Conservation (phyloP, 2,888 invertebrate genomes). For the Apodemia hepburni region DNA sequence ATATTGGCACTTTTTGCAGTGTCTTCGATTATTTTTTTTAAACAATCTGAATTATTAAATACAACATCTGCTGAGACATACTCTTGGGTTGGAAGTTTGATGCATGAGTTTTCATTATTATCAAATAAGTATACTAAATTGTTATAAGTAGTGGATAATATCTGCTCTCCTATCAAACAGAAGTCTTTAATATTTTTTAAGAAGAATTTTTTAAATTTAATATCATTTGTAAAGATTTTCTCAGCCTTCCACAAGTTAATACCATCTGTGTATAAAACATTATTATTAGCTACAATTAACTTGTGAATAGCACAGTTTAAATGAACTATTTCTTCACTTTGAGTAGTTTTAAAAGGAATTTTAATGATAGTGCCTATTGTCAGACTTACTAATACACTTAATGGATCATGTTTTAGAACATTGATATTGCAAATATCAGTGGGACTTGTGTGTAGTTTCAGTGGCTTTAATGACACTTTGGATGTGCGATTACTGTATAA, state of each 20-base stretch:
- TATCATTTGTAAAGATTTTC: conserved; percentile 40
- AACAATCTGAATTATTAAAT: conserved; percentile 47
- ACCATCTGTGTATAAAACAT: conserved; percentile 57
- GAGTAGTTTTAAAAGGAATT: conserved; percentile 37
- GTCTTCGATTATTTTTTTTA: conserved; percentile 48
- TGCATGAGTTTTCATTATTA: conserved; percentile 36
- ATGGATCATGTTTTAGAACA: conserved; percentile 35
- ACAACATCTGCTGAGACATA: conserved; percentile 48
- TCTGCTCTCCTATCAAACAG: conserved; percentile 40
- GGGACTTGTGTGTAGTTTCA: conserved; percentile 51
- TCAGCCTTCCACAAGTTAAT: conserved; percentile 55
- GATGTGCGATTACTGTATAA: conserved; percentile 37
- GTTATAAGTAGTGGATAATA: conserved; percentile 57
- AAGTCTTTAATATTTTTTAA: conserved; percentile 56
- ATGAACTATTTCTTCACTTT: conserved; percentile 40
- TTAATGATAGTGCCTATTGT: conserved; percentile 53
- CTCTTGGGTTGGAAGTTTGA: conserved; percentile 37
- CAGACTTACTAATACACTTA: conserved; percentile 46
- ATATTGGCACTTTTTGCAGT: conserved; percentile 39
- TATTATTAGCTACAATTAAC: conserved; percentile 39
- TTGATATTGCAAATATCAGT: conserved; percentile 51
- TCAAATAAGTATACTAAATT: conserved; percentile 52
- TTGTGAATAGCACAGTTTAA: conserved; percentile 55
- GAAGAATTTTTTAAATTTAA: conserved; percentile 46
- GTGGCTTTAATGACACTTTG: conserved; percentile 35